Evolutionary conservation across 2,797 vertebrate genomes (phyloP), one percentile per base, ranked within the genome.

Genomic region (Neosalanx taihuensis): DNA sequence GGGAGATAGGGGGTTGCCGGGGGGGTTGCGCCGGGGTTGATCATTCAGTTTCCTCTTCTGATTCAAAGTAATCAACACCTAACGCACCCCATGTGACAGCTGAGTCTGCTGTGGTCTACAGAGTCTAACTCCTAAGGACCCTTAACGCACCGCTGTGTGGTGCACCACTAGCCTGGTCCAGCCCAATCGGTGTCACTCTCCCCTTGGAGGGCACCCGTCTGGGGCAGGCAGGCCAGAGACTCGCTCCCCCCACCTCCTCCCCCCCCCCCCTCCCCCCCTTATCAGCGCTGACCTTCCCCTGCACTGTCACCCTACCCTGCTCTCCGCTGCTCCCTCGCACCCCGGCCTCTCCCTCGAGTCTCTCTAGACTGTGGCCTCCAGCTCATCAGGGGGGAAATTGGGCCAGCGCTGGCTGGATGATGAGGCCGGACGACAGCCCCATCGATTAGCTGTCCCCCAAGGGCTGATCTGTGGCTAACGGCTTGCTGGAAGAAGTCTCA

Each of bases 401-500:
- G 88, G 87, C 82, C 85, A 76, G 85, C 75, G 69, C 82, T 69
- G 84, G 84, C 77, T 61, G 75, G 85, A 88, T 91, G 92, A 91
- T 90, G 89, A 90, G 89, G 83, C 87, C 83, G 88, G 90, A 91
- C 85, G 87, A 91, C 90, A 90, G 87, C 81, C 73, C 80, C 85
- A 93, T 93, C 84, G 91, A 93, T 92, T 92, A 91, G 77, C 89
- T 93, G 91, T 91, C 89, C 90, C 89, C 83, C 74, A 83, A 46
- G 88, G 87, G 86, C 88, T 91, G 90, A 92, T 91, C 86, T 91
- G 90, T 89, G 87, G 87, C 86, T 91, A 90, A 91, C 86, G 80
- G 87, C 85, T 83, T 74, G 76, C 80, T 81, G 84, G 79, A 87
- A 86, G 71, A 70, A 87, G 81, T 81, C 87, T 86, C 83, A 83